These are phyloP conservation scores for Julus scandinavius DNA, from an alignment of 2,888 invertebrate genomes.

Conservation along the genomic window DNA sequence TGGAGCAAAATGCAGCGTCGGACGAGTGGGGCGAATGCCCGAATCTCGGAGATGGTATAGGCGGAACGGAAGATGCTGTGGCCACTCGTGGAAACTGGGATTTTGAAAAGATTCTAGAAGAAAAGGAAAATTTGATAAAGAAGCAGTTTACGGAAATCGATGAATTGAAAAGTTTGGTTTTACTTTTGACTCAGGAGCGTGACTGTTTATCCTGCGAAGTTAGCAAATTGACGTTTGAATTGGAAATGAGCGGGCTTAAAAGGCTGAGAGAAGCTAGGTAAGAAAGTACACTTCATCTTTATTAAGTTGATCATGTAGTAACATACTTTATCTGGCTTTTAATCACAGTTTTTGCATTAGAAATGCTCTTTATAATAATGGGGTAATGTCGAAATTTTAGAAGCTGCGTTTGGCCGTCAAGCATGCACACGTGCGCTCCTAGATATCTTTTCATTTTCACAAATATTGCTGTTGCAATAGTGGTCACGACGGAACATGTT, in stretches of 20 bases:
- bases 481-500: not conserved
- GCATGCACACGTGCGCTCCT: not conserved
- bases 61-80: not conserved
- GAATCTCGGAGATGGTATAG: not conserved
- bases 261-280: conserved; percentile 58
- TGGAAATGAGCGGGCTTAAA: conserved; percentile 60
- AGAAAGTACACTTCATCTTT: conserved; percentile 20
- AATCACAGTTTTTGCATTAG: not conserved
- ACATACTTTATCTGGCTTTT: not conserved
- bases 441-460: not conserved
- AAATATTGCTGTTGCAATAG: not conserved
- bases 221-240: conserved; percentile 60
- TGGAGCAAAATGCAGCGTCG: not conserved
- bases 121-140: conserved; percentile 56
- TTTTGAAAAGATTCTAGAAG: conserved; percentile 44
- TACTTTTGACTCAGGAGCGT: conserved; percentile 59
- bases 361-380: not conserved
- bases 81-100: not conserved
- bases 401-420: not conserved
- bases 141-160: conserved; percentile 55
- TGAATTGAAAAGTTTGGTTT: conserved; percentile 52
- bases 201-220: conserved; percentile 60
- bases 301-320: not conserved
- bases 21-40: conserved; percentile 18
- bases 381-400: not conserved